phyloP scores from a whole-genome alignment of 1,140 invertebrate genomes.

The Aradophagus sp. region DNA sequence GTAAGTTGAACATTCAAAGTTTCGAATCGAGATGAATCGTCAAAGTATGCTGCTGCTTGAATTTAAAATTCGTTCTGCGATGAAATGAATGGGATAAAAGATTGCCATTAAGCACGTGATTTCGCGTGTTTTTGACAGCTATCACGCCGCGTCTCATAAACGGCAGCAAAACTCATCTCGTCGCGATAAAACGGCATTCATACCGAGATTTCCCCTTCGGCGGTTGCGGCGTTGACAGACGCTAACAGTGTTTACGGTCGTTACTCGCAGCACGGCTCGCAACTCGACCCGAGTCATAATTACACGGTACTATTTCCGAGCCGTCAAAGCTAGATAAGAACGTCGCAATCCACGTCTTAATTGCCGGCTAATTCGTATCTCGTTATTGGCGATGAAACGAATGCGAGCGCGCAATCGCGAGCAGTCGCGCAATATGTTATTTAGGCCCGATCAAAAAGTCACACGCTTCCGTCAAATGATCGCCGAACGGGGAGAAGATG shows the following conservation, averaged over 20 bases:
- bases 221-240: too few species aligned
- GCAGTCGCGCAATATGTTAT: too few species aligned
- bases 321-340: constrained; percentile 29
- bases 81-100: constrained; percentile 10
- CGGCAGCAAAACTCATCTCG: constrained; percentile 6
- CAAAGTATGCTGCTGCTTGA: too few species aligned
- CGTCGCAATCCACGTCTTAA: constrained; percentile 3
- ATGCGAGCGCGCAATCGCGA: too few species aligned
- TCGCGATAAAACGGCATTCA: constrained; percentile 22
- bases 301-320: constrained; percentile 26
- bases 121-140: constrained; percentile 19
- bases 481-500: too few species aligned
- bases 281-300: constrained; percentile 12
- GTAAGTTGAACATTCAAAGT: too few species aligned
- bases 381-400: too few species aligned
- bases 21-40: too few species aligned
- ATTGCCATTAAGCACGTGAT: constrained; percentile 15
- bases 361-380: constrained; percentile 40
- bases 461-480: too few species aligned
- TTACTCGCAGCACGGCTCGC: not conserved
- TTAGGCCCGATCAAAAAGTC: too few species aligned
- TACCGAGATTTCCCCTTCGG: constrained; percentile 7
- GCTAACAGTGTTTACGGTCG: constrained; percentile 15
- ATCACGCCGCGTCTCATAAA: constrained; percentile 22
- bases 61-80: too few species aligned